These are phyloP conservation scores for Geotrypetes seraphini DNA, from an alignment of 2,797 vertebrate genomes.

Conservation along the genomic window DNA sequence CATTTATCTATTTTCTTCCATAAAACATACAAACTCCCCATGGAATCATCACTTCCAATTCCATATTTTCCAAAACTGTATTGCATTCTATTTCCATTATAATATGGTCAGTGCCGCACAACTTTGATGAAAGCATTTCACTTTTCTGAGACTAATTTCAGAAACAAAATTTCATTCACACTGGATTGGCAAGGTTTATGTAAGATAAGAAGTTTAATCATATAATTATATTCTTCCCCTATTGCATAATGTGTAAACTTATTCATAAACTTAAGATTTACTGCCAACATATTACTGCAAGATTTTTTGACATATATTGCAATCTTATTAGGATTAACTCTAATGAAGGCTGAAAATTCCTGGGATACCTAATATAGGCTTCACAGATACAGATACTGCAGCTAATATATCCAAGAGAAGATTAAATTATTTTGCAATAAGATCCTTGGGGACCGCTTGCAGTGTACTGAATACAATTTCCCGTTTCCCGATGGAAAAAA, in stretches of 20 bases:
- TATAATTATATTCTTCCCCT: constrained; percentile 25
- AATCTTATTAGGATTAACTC: constrained; percentile 12
- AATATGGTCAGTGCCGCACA: background rate
- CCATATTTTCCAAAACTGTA: background rate
- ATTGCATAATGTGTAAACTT: constrained; percentile 7
- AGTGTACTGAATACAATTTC: constrained; percentile 9
- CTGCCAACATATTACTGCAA: constrained; percentile 10
- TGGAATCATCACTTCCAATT: too few relatives aligned
- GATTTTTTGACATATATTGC: background rate
- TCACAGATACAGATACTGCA: constrained; percentile 14
- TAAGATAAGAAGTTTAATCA: constrained; percentile 5
- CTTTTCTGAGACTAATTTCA: background rate
- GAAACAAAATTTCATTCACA: background rate
- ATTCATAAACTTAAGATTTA: constrained; percentile 11
- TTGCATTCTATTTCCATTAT: background rate
- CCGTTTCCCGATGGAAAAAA: background rate
- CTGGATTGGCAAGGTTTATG: constrained; percentile 8
- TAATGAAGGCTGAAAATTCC: constrained; percentile 8
- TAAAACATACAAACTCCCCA: too few relatives aligned
- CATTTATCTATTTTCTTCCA: too few relatives aligned
- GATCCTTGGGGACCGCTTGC: constrained; percentile 14
- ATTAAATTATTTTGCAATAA: constrained; percentile 18
- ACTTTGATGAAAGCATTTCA: background rate
- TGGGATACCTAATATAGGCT: constrained; percentile 6
- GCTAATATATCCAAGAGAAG: constrained; percentile 10